Percentiles rank a stretch among this genome's conserved stretches.
Evolutionary conservation across 2,888 invertebrate genomes (phyloP).

Genomic region (Perdita meconis): DNA sequence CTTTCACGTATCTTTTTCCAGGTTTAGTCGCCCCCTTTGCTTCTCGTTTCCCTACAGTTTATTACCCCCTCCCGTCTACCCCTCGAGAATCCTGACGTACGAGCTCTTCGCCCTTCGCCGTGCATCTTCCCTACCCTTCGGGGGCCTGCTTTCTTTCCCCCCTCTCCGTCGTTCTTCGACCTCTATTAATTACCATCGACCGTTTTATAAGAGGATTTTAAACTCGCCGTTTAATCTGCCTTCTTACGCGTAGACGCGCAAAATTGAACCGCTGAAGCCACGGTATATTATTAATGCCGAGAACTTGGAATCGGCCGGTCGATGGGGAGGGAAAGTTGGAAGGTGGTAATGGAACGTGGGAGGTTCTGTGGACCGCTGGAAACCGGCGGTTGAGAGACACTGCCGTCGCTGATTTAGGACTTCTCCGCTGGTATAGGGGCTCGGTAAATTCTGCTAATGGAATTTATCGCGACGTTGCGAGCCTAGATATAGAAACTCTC

Average conservation of each 20-base stretch:
- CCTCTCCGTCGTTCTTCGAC: background rate
- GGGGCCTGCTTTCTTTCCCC: background rate
- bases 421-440: conserved; percentile 49
- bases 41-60: conserved; percentile 14
- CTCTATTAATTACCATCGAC: conserved; percentile 56
- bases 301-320: conserved; percentile 21
- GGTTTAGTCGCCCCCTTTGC: conserved; percentile 17
- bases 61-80: conserved; percentile 19
- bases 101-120: conserved; percentile 37
- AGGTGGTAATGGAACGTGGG: background rate
- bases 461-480: conserved; percentile 77
- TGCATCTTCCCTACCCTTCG: conserved; percentile 12
- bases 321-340: conserved; percentile 6
- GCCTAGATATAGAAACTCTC: conserved; percentile 73
- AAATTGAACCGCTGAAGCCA: conserved; percentile 2
- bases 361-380: background rate
- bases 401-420: conserved; percentile 65
- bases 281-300: conserved; percentile 35
- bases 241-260: conserved; percentile 1
- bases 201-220: conserved; percentile 35
- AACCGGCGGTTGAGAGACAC: conserved; percentile 40
- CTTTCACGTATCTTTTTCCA: conserved; percentile 50
- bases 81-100: conserved; percentile 46
- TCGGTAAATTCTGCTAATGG: conserved; percentile 78
- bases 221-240: conserved; percentile 35